A percentile compares a stretch with the other conserved stretches of the same genome.
phyloP scores from a whole-genome alignment of 2,113 vertebrate species.

The Echinops telfairi region DNA sequence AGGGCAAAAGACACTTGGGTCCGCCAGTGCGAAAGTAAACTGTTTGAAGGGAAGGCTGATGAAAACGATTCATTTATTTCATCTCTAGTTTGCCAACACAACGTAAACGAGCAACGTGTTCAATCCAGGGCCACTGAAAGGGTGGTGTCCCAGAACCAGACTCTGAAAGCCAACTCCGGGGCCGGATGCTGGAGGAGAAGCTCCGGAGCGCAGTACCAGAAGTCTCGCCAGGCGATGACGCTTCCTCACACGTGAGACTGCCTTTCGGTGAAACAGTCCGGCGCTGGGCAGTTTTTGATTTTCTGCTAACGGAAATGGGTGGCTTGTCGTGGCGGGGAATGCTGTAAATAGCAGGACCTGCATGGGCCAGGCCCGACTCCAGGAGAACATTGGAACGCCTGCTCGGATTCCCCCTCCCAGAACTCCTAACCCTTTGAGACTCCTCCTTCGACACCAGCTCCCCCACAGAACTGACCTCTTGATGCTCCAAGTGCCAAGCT shows the following conservation, averaged over 20 bases:
- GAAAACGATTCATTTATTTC: background rate
- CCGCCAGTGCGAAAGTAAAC: background rate
- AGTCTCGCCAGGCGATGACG: background rate
- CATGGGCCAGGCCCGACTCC: background rate
- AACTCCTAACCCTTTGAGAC: background rate
- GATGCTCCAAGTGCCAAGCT: background rate
- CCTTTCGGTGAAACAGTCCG: background rate
- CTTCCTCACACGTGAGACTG: background rate
- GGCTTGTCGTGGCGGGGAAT: background rate
- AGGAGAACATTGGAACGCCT: background rate
- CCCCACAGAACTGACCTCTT: background rate
- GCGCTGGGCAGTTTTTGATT: background rate
- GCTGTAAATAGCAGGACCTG: background rate
- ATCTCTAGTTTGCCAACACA: background rate
- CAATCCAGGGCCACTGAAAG: background rate
- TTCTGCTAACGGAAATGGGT: background rate
- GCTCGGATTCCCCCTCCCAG: background rate
- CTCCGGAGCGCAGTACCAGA: background rate
- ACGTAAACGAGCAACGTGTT: background rate
- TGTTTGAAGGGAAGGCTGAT: background rate
- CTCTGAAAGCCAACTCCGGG: background rate
- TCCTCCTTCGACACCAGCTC: background rate
- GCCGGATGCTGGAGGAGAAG: background rate
- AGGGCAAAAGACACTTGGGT: background rate
- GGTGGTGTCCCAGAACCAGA: background rate